A percentile compares a stretch with the other conserved stretches of the same genome.
These are phyloP conservation scores for Piaya cayana DNA, from an alignment of 2,113 vertebrate species.

Conservation along the genomic window DNA sequence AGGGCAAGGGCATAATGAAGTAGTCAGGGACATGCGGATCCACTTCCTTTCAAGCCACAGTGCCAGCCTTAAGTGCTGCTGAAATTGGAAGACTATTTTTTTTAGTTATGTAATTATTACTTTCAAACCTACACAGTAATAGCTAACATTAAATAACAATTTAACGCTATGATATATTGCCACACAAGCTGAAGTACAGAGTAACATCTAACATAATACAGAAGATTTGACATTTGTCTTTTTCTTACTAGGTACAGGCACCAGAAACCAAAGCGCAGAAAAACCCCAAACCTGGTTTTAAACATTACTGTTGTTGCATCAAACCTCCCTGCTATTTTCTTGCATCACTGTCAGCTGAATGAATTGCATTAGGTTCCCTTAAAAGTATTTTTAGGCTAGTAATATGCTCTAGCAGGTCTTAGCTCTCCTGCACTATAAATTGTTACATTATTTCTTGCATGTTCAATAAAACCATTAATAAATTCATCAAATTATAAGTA, in stretches of 20 bases:
- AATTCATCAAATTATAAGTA: not conserved
- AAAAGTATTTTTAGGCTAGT: not conserved
- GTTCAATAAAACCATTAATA: not conserved
- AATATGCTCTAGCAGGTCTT: not conserved
- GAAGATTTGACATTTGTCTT: not conserved
- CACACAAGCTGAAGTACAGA: not conserved
- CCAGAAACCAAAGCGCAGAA: not conserved
- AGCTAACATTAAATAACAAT: not conserved
- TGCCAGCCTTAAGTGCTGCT: not conserved
- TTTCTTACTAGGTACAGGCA: not conserved
- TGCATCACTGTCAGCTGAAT: not conserved
- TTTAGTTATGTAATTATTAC: not conserved
- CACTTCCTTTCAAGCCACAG: not conserved
- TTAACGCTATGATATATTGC: not conserved
- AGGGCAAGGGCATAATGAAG: not conserved
- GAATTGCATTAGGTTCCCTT: not conserved
- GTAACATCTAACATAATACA: not conserved
- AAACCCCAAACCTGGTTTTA: not conserved
- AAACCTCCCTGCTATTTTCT: not conserved
- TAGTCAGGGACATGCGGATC: not conserved
- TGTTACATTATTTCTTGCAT: not conserved
- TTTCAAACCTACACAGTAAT: not conserved
- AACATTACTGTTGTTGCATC: not conserved
- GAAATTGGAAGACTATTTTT: not conserved
- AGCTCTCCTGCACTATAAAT: not conserved